Evolutionary conservation across 2,888 invertebrate genomes (phyloP), one percentile per base, ranked within the genome.

Genomic region (Tubulanus polymorphus): DNA sequence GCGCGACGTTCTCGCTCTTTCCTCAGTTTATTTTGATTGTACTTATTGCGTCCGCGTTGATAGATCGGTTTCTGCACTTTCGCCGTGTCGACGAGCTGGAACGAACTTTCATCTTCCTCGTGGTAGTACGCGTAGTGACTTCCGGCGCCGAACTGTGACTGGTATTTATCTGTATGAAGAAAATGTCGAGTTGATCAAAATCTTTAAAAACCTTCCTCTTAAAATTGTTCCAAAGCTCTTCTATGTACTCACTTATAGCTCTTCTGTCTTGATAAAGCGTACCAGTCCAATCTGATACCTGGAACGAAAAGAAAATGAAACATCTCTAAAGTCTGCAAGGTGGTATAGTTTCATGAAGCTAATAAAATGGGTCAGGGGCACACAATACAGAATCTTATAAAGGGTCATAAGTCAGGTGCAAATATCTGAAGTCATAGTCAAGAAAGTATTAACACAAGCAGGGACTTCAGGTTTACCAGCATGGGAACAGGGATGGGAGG

Each of bases 61-160:
- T 95, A 95, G 15, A 91, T 65, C 1, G 77, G 76, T 58, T 74
- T 75, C 68, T 76, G 76, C 3, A 74, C 69, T 48, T 70, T 65
- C 0, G 93, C 89, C 1, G 93, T 94, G 74, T 97, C 96, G 66
- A 99, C 99, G 81, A 99, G 82, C 79, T 97, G 97, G 86, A 99
- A 99, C 51, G 93, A 91, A 65, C 91, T 91, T 79, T 99, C 99
- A 76, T 99, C 99, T 78, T 99, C 97, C 70, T 99, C 99, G 71
- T 97, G 97, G 77, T 91, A 94, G 79, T 99, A 99, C 0, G 97
- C 93, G 80, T 99, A 99, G 70, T 96, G 96, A 72, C 89, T 93
- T 46, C 93, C 94, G 37, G 68, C 66, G 29, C 71, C 75, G 71
- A 76, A 79, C 28, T 78, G 76, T 15, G 78, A 76, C 20, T 65